Evolutionary conservation across 2,888 invertebrate species (phyloP).

Genomic region (Caenorhabditis virilis): DNA sequence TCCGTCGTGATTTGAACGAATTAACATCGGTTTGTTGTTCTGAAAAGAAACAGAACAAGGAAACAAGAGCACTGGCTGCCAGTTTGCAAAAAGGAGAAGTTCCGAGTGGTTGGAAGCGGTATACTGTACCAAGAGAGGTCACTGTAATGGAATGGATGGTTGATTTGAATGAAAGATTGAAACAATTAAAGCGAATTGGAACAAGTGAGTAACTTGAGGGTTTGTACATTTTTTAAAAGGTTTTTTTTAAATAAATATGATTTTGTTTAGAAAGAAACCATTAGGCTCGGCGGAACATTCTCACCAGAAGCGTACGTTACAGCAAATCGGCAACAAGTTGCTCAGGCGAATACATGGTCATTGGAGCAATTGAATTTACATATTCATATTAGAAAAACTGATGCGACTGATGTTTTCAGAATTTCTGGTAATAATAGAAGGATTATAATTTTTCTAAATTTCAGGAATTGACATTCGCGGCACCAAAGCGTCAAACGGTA

Average conservation of each 20-base stretch:
- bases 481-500: no score
- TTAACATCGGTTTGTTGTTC: conserved; percentile 85
- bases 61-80: conserved; percentile 90
- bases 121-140: conserved; percentile 90
- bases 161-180: conserved; percentile 90
- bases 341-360: conserved; percentile 82
- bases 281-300: conserved; percentile 95
- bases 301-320: conserved; percentile 99
- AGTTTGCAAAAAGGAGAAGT: conserved; percentile 86
- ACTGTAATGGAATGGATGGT: conserved; percentile 96
- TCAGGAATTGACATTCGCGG: conserved; percentile 90
- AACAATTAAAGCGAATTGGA: conserved; percentile 86
- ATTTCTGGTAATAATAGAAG: conserved; percentile 68
- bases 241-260: neutral
- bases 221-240: conserved; percentile 2
- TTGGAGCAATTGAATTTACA: conserved; percentile 87
- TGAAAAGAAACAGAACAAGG: conserved; percentile 97
- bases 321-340: conserved; percentile 96
- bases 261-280: conserved; percentile 81
- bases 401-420: conserved; percentile 73
- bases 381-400: conserved; percentile 71
- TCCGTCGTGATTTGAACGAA: conserved; percentile 85
- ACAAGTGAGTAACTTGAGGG: conserved; percentile 72
- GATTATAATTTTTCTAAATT: conserved; percentile 62
- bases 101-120: conserved; percentile 88